Base-by-base conservation (phyloP, 2,113 vertebrate genomes). In the Struthio camelus region DNA sequence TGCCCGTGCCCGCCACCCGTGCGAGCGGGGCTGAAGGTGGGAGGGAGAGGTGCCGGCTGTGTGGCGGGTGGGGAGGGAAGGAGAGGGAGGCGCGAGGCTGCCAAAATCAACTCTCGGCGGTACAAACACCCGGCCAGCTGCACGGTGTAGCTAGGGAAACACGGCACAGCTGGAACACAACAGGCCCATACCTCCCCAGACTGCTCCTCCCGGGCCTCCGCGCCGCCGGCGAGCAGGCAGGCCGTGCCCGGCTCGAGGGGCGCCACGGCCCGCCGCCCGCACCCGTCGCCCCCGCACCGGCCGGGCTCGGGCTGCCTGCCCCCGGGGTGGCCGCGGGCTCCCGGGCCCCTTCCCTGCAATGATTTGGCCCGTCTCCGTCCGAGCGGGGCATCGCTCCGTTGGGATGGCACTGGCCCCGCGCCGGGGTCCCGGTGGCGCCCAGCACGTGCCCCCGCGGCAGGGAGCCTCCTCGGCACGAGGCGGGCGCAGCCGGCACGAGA, bases 121-220 rank as follows among this genome's bases (percentile, higher is more conserved):
- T 91, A 69, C 94, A 96, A 97, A 97, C 96, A 96, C 85, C 95
- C 90, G 71, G 94, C 96, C 96, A 97, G 96, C 96, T 97, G 96
- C 3, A 14, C 82, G 4, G 93, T 91, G 96, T 96, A 96, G 94
- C 93, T 66, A 97, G 96, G 96, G 96, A 96, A 97, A 97, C 96
- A 93, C 89, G 50, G 92, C 94, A 62, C 96, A 96, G 96, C 96
- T 95, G 96, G 93, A 96, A 82, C 93, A 93, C 94, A 96, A 96
- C 93, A 95, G 93, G 91, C 56, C n/a, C 3, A 9, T 87, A 61
- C 93, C 86, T 92, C 94, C 83, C 91, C 89, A 87, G 80, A 86
- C 93, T 20, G 73, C 80, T 94, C 76, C 95, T 95, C 86, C 59
- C 64, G 83, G 93, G 86, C 90, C 94, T 93, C 94, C 72, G 67